Percentiles rank a stretch among this genome's conserved stretches.
Evolutionary conservation across 2,113 vertebrate species (phyloP).

Genomic region (Oriolus oriolus): DNA sequence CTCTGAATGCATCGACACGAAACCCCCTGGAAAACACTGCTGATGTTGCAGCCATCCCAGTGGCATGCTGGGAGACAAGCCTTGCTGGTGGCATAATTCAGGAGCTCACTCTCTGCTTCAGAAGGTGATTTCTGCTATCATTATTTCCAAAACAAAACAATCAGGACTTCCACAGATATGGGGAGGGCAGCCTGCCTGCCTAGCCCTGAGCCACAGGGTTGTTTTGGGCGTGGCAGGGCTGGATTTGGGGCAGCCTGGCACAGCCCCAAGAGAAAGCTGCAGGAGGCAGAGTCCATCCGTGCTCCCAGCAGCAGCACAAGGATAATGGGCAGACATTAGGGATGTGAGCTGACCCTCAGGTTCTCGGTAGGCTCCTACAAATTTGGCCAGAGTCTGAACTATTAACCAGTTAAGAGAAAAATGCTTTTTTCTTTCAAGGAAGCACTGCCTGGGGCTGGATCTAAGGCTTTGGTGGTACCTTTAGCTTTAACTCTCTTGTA

Average conservation of each 20-base stretch:
- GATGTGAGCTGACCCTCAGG: fast-evolving
- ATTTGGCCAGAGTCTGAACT: background rate
- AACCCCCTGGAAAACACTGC: background rate
- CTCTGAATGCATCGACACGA: background rate
- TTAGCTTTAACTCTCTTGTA: background rate
- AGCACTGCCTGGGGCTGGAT: background rate
- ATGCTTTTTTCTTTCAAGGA: background rate
- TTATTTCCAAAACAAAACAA: background rate
- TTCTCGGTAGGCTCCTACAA: background rate
- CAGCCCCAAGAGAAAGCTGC: background rate
- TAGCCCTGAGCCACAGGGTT: background rate
- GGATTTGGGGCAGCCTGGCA: background rate
- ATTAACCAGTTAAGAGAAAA: background rate
- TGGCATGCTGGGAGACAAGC: background rate
- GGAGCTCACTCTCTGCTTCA: background rate
- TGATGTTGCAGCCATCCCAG: background rate
- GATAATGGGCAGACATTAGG: background rate
- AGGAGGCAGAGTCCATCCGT: fast-evolving
- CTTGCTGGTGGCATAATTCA: background rate
- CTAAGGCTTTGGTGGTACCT: background rate
- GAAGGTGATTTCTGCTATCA: background rate
- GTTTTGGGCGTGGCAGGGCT: background rate
- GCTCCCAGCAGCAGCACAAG: background rate
- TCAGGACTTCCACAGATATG: background rate
- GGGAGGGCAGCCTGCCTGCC: background rate